Conservation (phyloP, 1,140 invertebrate genomes). For the Euschistus heros region DNA sequence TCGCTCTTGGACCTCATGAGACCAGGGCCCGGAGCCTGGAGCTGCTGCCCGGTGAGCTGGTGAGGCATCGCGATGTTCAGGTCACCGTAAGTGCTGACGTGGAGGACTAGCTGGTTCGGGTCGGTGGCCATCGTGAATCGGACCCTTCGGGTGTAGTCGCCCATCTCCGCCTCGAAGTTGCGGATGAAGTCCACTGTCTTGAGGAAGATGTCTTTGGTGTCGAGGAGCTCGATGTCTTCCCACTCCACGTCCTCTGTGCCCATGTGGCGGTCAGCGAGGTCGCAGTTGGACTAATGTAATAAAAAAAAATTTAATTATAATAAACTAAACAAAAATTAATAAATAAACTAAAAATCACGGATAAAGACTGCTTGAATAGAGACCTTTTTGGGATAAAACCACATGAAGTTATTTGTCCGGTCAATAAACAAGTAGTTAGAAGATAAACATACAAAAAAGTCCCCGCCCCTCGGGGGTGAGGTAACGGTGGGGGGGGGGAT, state of each 20-base stretch:
- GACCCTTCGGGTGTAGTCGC: constrained; percentile 74
- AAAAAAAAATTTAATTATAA: neutral
- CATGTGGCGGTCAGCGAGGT: constrained; percentile 90
- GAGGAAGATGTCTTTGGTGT: constrained; percentile 87
- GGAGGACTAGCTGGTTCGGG: constrained; percentile 75
- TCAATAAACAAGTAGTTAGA: no score
- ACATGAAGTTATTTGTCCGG: no score
- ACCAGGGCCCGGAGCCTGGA: constrained; percentile 54
- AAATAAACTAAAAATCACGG: no score
- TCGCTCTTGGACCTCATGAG: constrained; percentile 89
- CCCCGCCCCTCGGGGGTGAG: no score
- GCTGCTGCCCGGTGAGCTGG: constrained; percentile 38
- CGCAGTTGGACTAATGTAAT: constrained; percentile 64
- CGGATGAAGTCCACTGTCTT: constrained; percentile 88
- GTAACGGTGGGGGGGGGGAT: no score
- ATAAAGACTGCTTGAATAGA: no score
- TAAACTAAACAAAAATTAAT: no score
- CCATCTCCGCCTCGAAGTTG: constrained; percentile 84
- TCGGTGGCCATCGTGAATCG: constrained; percentile 78
- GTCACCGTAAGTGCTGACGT: constrained; percentile 71
- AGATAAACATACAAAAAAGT: no score
- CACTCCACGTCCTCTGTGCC: constrained; percentile 66
- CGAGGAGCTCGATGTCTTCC: constrained; percentile 81
- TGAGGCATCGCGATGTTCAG: constrained; percentile 59
- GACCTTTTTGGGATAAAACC: no score